Percentiles rank a stretch among this genome's conserved stretches.
Evolutionary conservation across 2,888 invertebrate genomes (phyloP).

Genomic region (Periphyllus acericola): DNA sequence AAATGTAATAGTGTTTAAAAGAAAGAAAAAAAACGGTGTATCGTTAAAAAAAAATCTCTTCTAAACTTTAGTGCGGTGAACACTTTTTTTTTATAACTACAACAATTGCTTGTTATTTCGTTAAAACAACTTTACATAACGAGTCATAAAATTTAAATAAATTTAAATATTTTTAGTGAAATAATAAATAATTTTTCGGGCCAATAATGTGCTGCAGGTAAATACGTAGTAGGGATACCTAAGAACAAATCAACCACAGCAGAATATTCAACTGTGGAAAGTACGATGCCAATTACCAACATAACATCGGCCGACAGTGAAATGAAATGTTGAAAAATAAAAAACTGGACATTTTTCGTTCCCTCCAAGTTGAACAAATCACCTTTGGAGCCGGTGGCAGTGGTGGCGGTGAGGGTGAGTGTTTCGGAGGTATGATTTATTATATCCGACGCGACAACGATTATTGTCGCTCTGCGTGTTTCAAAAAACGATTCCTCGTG

Average conservation of each 20-base stretch:
- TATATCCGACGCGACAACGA: background rate
- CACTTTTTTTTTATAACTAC: background rate
- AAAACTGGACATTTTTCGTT: background rate
- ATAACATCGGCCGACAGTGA: background rate
- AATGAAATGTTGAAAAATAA: conserved; percentile 8
- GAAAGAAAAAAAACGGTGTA: conserved; percentile 7
- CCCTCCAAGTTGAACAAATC: background rate
- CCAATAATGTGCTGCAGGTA: background rate
- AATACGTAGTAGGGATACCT: background rate
- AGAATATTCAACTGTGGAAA: background rate
- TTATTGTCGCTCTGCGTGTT: background rate
- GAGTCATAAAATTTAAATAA: conserved; percentile 43
- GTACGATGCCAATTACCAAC: background rate
- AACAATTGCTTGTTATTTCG: conserved; percentile 39
- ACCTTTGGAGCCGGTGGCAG: background rate
- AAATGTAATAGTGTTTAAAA: background rate
- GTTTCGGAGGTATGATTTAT: background rate
- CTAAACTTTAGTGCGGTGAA: background rate
- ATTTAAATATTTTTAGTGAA: conserved; percentile 33
- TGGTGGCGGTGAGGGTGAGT: background rate
- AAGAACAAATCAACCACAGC: background rate
- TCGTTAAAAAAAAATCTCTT: conserved; percentile 18
- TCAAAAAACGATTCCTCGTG: background rate
- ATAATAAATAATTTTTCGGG: conserved; percentile 14
- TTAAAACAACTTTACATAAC: conserved; percentile 23